Conservation (phyloP, 1,140 invertebrate species). For the Ptiloglossa arizonensis region DNA sequence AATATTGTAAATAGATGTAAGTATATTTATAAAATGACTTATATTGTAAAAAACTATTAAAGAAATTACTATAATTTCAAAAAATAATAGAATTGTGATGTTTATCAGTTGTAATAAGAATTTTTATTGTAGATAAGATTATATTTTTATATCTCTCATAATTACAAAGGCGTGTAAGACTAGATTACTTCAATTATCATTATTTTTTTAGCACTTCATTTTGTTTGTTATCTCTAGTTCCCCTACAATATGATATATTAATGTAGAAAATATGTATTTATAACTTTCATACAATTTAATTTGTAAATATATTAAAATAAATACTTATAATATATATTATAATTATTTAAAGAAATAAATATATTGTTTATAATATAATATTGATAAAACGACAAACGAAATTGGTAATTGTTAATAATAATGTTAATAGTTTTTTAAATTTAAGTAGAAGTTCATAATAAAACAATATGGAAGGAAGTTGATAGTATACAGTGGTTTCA, state of each 20-base stretch:
- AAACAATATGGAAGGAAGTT: background rate
- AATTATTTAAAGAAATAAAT: background rate
- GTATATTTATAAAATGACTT: constrained; percentile 2
- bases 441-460: background rate
- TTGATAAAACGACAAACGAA: background rate
- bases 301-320: too few species aligned
- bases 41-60: background rate
- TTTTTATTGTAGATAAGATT: constrained; percentile 32
- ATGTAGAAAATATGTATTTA: too few species aligned
- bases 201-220: background rate
- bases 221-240: constrained; percentile 15
- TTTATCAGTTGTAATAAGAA: constrained; percentile 1
- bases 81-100: background rate
- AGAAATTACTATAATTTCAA: background rate
- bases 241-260: background rate
- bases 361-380: background rate
- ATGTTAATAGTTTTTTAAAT: background rate
- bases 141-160: constrained; percentile 3
- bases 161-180: constrained; percentile 6
- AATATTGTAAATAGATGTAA: background rate
- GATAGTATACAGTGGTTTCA: constrained; percentile 7
- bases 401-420: background rate
- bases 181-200: constrained; percentile 5
- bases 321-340: background rate
- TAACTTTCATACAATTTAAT: background rate